Evolutionary conservation across 2,888 invertebrate species (phyloP), one percentile per base, ranked within the genome.

Genomic region (Cataglyphis rosenhaueri): DNA sequence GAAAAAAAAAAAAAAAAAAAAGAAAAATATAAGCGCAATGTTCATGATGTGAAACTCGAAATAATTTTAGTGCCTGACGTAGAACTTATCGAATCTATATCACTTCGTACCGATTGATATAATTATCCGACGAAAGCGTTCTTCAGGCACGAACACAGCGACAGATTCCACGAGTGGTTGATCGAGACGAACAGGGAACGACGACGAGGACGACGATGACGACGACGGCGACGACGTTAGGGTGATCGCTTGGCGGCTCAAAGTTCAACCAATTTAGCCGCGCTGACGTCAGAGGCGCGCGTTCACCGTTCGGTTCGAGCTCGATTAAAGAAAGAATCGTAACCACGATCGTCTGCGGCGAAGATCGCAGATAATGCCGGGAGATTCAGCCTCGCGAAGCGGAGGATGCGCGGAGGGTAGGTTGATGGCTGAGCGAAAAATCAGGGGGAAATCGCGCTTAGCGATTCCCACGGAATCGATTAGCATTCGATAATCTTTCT

Each of bases 261-360:
- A 90, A 92, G 92, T 92, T 92, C 92, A 89, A 85, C 86, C 91
- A 92, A 92, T 91, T 92, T 83, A 89, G 74, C 82, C 52, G 55
- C 83, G 86, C 38, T 88, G 90, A 91, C 90, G 89, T 91, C 87
- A 89, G 75, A 81, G 55, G 65, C 71, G 73, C 83, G 70, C 74
- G 79, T 86, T 83, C 82, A 84, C 76, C 62, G 71, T 61, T 62
- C 70, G 35, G 29, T 81, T 64, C 18, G 35, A 32, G 12, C 12
- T 64, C 81, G 78, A 78, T 68, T 79, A 44, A 76, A 68, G 59
- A 70, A 55, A 32, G 44, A 70, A 59, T 70, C 70, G 70, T 57
- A 38, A 59, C 25, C 78, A 57, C n/a, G 32, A 21, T 32, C 44
- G 78, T 79, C 68, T 68, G 32, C 68, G 68, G 21, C 32, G 35